phyloP scores from a whole-genome alignment of 2,113 vertebrate genomes.

The Chloebia gouldiae region DNA sequence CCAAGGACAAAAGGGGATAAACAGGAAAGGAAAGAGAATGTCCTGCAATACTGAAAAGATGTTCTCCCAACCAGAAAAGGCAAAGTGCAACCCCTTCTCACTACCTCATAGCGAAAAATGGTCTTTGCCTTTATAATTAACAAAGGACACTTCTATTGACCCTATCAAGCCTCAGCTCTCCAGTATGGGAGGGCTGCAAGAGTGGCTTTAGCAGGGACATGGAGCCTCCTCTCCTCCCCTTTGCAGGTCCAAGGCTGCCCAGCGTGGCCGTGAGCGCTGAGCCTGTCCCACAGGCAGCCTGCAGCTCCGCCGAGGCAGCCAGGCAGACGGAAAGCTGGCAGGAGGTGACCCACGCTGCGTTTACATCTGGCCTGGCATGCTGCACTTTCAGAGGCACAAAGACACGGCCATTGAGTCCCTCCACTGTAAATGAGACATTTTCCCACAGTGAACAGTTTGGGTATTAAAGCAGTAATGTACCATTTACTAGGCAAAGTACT shows the following conservation, averaged over 20 bases:
- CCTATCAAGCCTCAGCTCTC: background rate
- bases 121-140: background rate
- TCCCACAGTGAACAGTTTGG: background rate
- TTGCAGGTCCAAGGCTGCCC: background rate
- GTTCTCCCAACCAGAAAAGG: background rate
- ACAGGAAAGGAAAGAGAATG: background rate
- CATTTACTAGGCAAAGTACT: background rate
- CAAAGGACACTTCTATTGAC: background rate
- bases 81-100: background rate
- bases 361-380: slow-evolving; percentile 1
- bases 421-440: background rate
- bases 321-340: background rate
- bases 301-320: background rate
- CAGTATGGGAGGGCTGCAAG: background rate
- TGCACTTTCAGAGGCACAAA: background rate
- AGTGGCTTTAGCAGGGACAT: background rate
- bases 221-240: background rate
- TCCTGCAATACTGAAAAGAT: background rate
- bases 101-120: background rate
- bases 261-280: accelerated
- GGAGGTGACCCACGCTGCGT: background rate
- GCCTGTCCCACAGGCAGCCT: background rate
- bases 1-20: background rate
- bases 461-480: background rate
- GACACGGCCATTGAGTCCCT: background rate